phyloP scores from a whole-genome alignment of 2,113 vertebrate genomes.

The Uria aalge region DNA sequence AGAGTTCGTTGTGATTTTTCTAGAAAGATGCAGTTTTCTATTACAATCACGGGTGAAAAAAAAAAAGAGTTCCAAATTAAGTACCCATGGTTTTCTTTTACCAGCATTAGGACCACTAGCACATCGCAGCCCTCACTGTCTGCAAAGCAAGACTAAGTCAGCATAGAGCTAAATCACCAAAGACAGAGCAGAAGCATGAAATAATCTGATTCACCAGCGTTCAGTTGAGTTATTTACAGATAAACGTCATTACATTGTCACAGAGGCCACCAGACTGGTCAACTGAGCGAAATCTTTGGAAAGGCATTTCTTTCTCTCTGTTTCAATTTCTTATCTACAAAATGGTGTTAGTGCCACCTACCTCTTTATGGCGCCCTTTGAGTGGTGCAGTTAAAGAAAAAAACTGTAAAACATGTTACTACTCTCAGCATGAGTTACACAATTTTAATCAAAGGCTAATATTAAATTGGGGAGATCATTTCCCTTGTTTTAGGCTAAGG shows the following conservation, averaged over 20 bases:
- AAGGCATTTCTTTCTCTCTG: not conserved
- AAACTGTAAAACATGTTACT: not conserved
- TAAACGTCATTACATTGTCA: not conserved
- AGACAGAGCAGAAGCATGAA: not conserved
- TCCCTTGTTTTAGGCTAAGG: not conserved
- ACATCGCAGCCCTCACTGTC: not conserved
- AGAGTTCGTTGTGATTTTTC: not conserved
- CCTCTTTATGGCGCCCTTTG: not conserved
- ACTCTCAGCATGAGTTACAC: not conserved
- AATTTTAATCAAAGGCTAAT: slow-evolving; percentile 24
- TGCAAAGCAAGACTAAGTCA: not conserved
- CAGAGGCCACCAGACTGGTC: not conserved
- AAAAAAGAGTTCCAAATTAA: not conserved
- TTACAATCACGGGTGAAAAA: not conserved
- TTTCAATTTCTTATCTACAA: not conserved
- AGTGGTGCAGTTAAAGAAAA: not conserved
- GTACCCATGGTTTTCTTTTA: not conserved
- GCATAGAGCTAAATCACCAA: not conserved
- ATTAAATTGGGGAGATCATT: not conserved
- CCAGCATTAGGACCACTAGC: not conserved
- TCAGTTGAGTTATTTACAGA: not conserved
- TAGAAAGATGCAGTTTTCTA: not conserved
- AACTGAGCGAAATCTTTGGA: not conserved
- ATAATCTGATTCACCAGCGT: not conserved
- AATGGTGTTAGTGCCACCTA: not conserved